These are phyloP conservation scores for Orthosia incerta DNA, from an alignment of 2,888 invertebrate species.

Conservation along the genomic window DNA sequence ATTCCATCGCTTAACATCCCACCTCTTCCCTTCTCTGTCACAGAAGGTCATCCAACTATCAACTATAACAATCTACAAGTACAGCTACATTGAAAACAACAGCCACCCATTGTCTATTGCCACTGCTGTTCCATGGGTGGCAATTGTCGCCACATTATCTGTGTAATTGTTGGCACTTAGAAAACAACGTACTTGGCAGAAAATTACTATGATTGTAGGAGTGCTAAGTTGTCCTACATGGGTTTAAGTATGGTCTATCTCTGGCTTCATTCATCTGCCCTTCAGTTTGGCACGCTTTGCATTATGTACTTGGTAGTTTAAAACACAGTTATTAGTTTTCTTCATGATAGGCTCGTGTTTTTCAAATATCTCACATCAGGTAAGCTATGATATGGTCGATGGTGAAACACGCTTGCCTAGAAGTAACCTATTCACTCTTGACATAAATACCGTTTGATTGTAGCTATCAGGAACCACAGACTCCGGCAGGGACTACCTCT, in stretches of 20 bases:
- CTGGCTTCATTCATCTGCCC: background rate
- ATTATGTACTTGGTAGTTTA: background rate
- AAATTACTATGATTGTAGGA: constrained; percentile 15
- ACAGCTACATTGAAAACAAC: constrained; percentile 3
- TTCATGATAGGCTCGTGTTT: no score
- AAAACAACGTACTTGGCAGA: constrained; percentile 12
- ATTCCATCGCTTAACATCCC: background rate
- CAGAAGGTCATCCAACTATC: constrained; percentile 1
- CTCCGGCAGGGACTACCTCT: no score
- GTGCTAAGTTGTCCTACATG: constrained; percentile 12
- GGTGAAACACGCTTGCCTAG: no score
- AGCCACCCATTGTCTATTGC: background rate
- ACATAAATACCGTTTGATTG: no score
- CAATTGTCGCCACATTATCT: constrained; percentile 10
- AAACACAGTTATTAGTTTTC: background rate
- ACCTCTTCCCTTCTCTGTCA: background rate
- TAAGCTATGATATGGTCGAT: no score
- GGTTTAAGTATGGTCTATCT: constrained; percentile 7
- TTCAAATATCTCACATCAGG: no score
- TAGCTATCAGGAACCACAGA: no score
- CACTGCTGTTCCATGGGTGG: constrained; percentile 1
- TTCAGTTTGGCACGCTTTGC: background rate
- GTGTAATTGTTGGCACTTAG: constrained; percentile 23
- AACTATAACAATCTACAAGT: background rate
- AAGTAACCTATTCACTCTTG: no score